These are phyloP conservation scores for Grammomys surdaster DNA, from an alignment of 2,113 vertebrate genomes.

Conservation along the genomic window DNA sequence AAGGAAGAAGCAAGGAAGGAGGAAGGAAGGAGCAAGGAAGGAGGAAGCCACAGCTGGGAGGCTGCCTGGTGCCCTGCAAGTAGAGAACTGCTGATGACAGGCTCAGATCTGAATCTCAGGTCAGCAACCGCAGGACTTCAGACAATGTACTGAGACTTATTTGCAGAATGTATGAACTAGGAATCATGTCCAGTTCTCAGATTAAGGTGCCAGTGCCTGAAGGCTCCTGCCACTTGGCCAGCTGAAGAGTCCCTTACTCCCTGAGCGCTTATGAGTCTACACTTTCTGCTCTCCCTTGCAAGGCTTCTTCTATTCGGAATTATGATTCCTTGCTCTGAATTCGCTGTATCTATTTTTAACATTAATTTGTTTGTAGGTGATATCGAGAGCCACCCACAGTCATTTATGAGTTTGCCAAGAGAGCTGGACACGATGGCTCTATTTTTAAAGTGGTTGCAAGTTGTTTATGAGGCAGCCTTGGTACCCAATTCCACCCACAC, in stretches of 20 bases:
- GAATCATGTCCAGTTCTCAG: neutral
- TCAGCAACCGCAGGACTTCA: neutral
- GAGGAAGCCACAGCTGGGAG: neutral
- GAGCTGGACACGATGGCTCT: neutral
- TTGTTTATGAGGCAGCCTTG: neutral
- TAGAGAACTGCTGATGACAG: neutral
- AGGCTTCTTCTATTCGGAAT: neutral
- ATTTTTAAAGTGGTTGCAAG: neutral
- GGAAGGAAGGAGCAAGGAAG: neutral
- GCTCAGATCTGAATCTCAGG: too few species aligned
- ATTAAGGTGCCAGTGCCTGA: neutral
- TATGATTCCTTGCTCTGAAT: neutral
- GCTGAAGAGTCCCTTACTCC: fast-evolving
- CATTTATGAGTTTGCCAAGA: neutral
- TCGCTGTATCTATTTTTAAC: neutral
- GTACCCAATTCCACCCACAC: neutral
- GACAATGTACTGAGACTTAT: neutral
- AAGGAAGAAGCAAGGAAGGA: too few species aligned
- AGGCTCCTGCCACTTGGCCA: neutral
- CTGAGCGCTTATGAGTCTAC: neutral
- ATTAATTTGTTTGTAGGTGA: neutral
- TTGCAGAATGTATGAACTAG: neutral
- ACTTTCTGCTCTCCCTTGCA: neutral
- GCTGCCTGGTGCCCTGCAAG: fast-evolving
- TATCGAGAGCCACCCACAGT: neutral